Evolutionary conservation across 1,140 invertebrate species (phyloP), one percentile per base, ranked within the genome.

Genomic region (Steinernema feltiae): DNA sequence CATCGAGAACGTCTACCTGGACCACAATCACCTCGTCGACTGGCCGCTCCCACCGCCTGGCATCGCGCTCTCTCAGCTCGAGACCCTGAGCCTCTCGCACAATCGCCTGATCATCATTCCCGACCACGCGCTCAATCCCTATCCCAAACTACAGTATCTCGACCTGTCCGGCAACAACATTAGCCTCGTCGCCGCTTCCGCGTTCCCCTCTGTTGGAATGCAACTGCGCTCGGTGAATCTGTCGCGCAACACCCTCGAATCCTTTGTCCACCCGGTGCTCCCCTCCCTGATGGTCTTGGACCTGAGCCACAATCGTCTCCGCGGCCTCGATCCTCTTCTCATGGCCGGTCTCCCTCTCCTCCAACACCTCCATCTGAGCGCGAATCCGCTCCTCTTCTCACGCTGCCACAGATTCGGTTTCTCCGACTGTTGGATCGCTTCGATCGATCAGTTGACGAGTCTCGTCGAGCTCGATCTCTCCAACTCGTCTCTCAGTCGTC

Each of bases 231-330:
- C 53, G 12, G 53, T 63, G 15, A 63, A 63, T 27, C 12, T 63
- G 7, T 63, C 53, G 2, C 53, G 53, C 7, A 63, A 63, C 24
- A 12, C 7, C 24, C 53, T 63, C 7, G 53, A 63, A 27, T 15
- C 15, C 2, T 63, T 63, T 27, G 53, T 63, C 30, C 77, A 78
- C 70, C 77, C 77, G 21, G 73, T 78, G 35, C 77, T 78, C 30
- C 77, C 77, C 71, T 78, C 77, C 46, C 77, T 78, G n/a, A 63
- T 78, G n/a, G 69, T 78, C 30, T 32, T 78, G 17, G 77, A 78
- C 48, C 70, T 72, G 17, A 76, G 73, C 15, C 48, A 31, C 35
- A 78, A 78, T 29, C 31, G 32, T 18, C 70, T 78, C 21, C 41
- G 46, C 21, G 70, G 70, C 63, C 27, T 78, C 15, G 77, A 78